Evolutionary conservation across 2,113 vertebrate genomes (phyloP).

Genomic region (Eulemur macaco): DNA sequence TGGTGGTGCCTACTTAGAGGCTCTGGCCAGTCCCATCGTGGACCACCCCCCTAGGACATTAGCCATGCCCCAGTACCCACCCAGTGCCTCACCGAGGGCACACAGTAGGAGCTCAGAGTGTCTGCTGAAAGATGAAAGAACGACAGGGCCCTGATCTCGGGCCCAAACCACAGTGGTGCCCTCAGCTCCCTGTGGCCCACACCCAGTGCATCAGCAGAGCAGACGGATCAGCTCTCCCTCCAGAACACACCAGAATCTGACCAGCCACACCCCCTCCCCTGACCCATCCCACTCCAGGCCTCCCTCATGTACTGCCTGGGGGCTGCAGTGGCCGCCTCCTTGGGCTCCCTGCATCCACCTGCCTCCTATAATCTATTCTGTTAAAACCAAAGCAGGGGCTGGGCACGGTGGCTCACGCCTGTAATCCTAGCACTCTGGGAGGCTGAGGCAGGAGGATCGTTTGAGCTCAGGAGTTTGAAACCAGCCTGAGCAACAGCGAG

Average conservation of each 20-base stretch:
- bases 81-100: not conserved
- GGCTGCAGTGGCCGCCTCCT: not conserved
- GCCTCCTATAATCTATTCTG: not conserved
- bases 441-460: no score
- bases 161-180: not conserved
- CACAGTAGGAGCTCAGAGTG: not conserved
- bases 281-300: fast-evolving
- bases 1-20: not conserved
- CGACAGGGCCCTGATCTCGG: not conserved
- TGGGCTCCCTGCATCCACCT: not conserved
- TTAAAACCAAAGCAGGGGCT: not conserved
- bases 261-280: not conserved
- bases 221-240: fast-evolving
- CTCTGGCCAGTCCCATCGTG: not conserved
- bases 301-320: fast-evolving
- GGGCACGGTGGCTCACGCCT: no score
- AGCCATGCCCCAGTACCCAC: fast-evolving
- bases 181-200: not conserved
- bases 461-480: no score
- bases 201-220: not conserved
- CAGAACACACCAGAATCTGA: not conserved
- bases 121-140: not conserved
- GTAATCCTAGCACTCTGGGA: no score
- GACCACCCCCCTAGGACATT: not conserved
- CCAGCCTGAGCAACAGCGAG: no score